Evolutionary conservation across 2,113 vertebrate species (phyloP).

Genomic region (Triplophysa siluroides): DNA sequence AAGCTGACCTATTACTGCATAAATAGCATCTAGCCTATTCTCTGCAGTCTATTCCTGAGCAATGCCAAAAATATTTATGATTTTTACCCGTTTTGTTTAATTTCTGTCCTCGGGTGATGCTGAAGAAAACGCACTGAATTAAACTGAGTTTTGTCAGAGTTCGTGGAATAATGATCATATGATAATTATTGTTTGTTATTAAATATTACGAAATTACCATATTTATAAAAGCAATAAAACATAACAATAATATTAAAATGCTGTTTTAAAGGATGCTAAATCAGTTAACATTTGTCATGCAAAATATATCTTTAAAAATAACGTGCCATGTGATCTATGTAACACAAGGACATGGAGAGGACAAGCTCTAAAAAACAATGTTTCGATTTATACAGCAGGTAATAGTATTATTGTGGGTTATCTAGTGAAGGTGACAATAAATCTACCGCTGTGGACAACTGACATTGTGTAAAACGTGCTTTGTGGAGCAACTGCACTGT

Average conservation of each 20-base stretch:
- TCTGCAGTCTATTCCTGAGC: background rate
- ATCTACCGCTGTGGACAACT: slow-evolving; percentile 50
- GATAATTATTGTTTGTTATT: no score
- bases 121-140: background rate
- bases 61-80: background rate
- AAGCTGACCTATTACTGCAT: background rate
- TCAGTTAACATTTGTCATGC: slow-evolving; percentile 75
- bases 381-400: slow-evolving; percentile 65
- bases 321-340: slow-evolving; percentile 29
- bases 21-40: background rate
- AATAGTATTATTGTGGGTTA: slow-evolving; percentile 50
- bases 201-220: no score
- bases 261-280: slow-evolving; percentile 61
- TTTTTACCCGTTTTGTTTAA: background rate
- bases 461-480: slow-evolving; percentile 12
- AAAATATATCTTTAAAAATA: slow-evolving; percentile 60
- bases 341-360: slow-evolving; percentile 57
- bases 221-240: no score
- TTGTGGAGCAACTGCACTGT: background rate
- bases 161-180: background rate
- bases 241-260: no score
- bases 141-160: background rate
- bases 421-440: slow-evolving; percentile 51
- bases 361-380: slow-evolving; percentile 60
- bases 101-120: background rate